These are phyloP conservation scores for Alloscopus bannaensis DNA, from an alignment of 2,888 invertebrate genomes.

Conservation along the genomic window DNA sequence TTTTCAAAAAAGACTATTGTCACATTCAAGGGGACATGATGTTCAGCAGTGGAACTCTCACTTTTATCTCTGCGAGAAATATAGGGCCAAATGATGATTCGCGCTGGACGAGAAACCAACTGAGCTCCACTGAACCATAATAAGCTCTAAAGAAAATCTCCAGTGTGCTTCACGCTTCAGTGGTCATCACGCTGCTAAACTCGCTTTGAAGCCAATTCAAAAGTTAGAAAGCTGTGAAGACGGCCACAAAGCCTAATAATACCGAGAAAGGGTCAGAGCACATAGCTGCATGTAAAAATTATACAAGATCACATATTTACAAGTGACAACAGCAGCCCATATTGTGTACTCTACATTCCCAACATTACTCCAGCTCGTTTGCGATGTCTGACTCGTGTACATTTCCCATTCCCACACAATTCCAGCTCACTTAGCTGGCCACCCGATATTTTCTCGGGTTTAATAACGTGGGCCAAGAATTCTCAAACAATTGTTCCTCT, in stretches of 20 bases:
- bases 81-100: constrained; percentile 28
- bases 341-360: too few relatives aligned
- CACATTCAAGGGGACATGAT: too few relatives aligned
- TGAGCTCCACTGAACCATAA: constrained; percentile 40
- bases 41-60: too few relatives aligned
- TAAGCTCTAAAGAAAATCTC: constrained; percentile 46
- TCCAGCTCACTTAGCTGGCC: neutral
- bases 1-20: too few relatives aligned
- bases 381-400: too few relatives aligned
- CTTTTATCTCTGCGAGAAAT: too few relatives aligned
- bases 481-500: constrained; percentile 13
- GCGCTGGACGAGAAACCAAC: too few relatives aligned
- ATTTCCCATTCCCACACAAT: neutral
- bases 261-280: neutral
- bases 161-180: constrained; percentile 39
- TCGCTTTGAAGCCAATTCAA: constrained; percentile 24
- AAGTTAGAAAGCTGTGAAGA: constrained; percentile 6
- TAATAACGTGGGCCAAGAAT: constrained; percentile 15
- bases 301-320: too few relatives aligned
- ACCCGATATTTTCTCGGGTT: constrained; percentile 10
- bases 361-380: too few relatives aligned
- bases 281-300: neutral
- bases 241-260: neutral
- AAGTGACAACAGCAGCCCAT: too few relatives aligned
- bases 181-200: constrained; percentile 24